Base-by-base conservation (phyloP, 1,140 invertebrate genomes). In the Thaumatotibia leucotreta region DNA sequence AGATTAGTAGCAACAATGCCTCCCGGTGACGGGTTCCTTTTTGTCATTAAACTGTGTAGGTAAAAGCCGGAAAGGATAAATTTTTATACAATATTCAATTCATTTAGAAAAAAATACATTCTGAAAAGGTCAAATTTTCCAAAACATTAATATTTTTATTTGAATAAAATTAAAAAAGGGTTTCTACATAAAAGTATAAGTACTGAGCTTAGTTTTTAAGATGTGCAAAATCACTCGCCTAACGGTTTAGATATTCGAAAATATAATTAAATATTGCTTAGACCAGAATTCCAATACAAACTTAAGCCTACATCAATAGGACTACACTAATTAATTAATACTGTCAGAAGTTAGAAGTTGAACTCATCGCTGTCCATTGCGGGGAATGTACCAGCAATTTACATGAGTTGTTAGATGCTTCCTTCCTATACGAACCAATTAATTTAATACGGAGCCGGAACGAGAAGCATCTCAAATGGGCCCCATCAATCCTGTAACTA, bases 381-480 rank as follows among this genome's bases (percentile, higher is more conserved):
- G 14, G 14, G 61, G 61, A 20, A 33, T 23, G 61, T 33, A 9
- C 10, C 27, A 31, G 83, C 73, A 86, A 87, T 87, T 83, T 82
- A 87, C 84, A 87, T 89, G 84, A 89, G 80, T 86, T 87, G 84
- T 86, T 81, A 76, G 79, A 67, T 77, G 71, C 81, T 84, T 87
- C 84, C 86, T 89, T 86, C 84, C 84, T 80, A 74, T 75, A 87
- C 77, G 81, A 80, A 66, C 84, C 86, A 86, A 89, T 89, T 87
- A 87, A 89, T 89, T 83, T 87, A 80, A 84, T 79, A 82, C 86
- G 86, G 84, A 89, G 86, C 83, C 84, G 86, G 84, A 86, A 79
- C 77, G 77, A 82, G 77, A 75, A 76, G 74, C 73, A 64, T 50
- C 79, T 80, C 79, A 84, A 85, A 83, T 80, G 82, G 77, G 76